Evolutionary conservation across 1,140 invertebrate species (phyloP).

Genomic region (Drosophila rhopaloa): DNA sequence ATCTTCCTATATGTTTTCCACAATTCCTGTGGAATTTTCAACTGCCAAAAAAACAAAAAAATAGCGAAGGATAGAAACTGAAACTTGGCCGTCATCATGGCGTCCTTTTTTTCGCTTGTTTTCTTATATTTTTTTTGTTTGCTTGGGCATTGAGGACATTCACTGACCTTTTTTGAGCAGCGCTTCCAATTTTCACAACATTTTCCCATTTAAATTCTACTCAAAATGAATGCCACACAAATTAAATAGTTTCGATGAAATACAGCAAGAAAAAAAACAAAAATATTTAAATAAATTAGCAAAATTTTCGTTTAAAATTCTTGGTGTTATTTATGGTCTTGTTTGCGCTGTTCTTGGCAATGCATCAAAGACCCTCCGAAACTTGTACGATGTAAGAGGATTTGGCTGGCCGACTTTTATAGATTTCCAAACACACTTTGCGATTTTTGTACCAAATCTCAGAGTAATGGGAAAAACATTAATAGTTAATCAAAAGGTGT

Average conservation of each 20-base stretch:
- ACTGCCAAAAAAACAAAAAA: conserved; percentile 32
- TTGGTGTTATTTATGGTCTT: conserved; percentile 35
- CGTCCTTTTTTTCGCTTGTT: conserved; percentile 19
- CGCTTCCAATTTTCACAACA: conserved; percentile 20
- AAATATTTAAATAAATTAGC: conserved; percentile 13
- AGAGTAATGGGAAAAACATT: neutral
- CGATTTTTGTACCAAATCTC: neutral
- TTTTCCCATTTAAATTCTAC: conserved; percentile 60
- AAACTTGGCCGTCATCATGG: conserved; percentile 54
- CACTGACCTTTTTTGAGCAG: conserved; percentile 21
- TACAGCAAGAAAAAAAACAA: conserved; percentile 3
- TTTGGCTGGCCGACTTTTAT: conserved; percentile 22
- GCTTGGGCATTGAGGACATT: conserved; percentile 14
- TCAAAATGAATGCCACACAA: conserved; percentile 35
- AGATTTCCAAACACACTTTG: conserved; percentile 25
- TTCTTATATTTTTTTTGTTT: neutral
- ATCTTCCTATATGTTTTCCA: conserved; percentile 23
- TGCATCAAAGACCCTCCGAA: conserved; percentile 26
- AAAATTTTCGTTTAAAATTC: conserved; percentile 21
- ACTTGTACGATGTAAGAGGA: conserved; percentile 22
- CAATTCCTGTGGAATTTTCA: conserved; percentile 46
- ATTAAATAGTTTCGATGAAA: conserved; percentile 51
- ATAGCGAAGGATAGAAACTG: conserved; percentile 7
- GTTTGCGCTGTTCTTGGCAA: conserved; percentile 31
- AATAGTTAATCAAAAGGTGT: conserved; percentile 1